Base-by-base conservation (phyloP, 2,797 vertebrate species). In the Sebastes diaconus region DNA sequence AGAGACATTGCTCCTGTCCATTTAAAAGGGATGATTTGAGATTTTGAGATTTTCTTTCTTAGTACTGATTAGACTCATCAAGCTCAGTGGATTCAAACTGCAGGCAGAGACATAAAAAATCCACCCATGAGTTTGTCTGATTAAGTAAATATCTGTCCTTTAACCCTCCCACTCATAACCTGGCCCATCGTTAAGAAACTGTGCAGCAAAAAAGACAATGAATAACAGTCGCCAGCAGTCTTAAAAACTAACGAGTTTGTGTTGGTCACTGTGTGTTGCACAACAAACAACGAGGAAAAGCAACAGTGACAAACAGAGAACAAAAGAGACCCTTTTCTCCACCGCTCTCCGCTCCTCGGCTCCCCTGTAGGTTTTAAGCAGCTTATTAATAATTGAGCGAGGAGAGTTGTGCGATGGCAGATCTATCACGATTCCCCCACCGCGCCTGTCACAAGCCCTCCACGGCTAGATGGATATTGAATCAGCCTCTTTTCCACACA, bases 341-440 rank as follows among this genome's bases (percentile, higher is more conserved):
- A 16, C 3, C 70, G 84, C 63, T 75, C 76, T 52, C 54, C 20
- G 0, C 69, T 86, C 60, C 66, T 75, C 80, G 34, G 72, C 66
- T 68, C 32, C 71, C 79, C 84, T 68, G 63, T 58, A 80, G 86
- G 81, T 78, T 88, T 85, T 73, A 78, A 88, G 81, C 83, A 85
- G 83, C 81, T 86, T 83, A 77, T 92, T 90, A 90, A 92, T 92
- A 85, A 92, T 92, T 81, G 79, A 92, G 69, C 13, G 9, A 79
- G 71, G 64, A 68, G 79, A 83, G 75, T 84, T 84, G 63, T 52
- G 82, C 75, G 18, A 68, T 68, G 60, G 80, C 81, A 75, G 70
- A 88, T 87, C 76, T 75, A 84, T 91, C 88, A 81, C 65, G 76
- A 86, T 74, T 39, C 81, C 71, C 70, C 59, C 81, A 54, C 73